A percentile compares a stretch with the other conserved stretches of the same genome.
These are phyloP conservation scores for Helostoma temminkii DNA, from an alignment of 2,797 vertebrate genomes.

Conservation along the genomic window DNA sequence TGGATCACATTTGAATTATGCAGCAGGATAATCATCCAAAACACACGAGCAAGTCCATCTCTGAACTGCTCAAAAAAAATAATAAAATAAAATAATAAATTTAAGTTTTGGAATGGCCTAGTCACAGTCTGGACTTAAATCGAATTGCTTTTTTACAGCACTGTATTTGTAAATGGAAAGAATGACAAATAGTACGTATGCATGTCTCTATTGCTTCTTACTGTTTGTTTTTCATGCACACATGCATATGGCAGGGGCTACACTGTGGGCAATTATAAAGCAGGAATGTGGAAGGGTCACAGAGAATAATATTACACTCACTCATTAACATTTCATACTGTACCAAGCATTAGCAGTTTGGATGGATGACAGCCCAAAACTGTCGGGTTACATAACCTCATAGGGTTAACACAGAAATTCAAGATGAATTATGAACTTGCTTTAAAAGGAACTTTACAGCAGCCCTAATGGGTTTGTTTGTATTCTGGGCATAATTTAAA, in stretches of 20 bases:
- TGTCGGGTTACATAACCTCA: slow-evolving; percentile 48
- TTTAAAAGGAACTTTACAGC: slow-evolving; percentile 22
- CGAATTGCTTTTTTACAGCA: no score
- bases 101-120: no score
- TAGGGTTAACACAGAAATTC: slow-evolving; percentile 18
- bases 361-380: slow-evolving; percentile 47
- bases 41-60: no score
- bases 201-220: not conserved
- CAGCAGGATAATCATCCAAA: no score
- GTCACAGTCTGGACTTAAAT: no score
- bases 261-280: slow-evolving; percentile 49
- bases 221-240: slow-evolving; percentile 19
- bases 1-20: no score
- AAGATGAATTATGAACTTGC: slow-evolving; percentile 41
- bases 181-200: not conserved
- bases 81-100: no score
- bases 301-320: slow-evolving; percentile 45
- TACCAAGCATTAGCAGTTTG: slow-evolving; percentile 42
- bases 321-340: slow-evolving; percentile 69
- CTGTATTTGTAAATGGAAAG: no score
- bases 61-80: no score
- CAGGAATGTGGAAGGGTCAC: slow-evolving; percentile 42
- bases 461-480: slow-evolving; percentile 3
- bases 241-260: slow-evolving; percentile 16
- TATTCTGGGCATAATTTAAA: slow-evolving; percentile 1